Conservation (phyloP, 2,113 vertebrate species). For the Carollia perspicillata region DNA sequence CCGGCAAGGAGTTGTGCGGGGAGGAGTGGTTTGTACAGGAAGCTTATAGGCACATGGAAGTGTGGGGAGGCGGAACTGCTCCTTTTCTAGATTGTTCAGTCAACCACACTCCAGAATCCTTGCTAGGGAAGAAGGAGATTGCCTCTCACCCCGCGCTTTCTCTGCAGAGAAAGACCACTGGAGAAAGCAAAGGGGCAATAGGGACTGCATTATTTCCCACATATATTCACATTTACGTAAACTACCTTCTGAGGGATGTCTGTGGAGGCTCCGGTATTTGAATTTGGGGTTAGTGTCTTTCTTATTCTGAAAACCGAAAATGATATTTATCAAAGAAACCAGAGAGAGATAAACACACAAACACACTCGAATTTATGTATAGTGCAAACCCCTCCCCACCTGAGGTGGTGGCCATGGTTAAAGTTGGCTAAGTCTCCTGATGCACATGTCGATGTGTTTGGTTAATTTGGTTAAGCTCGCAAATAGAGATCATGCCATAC, state of each 20-base stretch:
- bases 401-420: background rate
- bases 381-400: background rate
- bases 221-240: background rate
- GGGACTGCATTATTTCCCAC: background rate
- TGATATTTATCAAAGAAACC: background rate
- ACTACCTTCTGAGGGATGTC: background rate
- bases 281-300: background rate
- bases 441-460: background rate
- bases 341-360: background rate
- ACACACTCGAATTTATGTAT: background rate
- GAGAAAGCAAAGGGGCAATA: background rate
- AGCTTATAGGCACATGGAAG: background rate
- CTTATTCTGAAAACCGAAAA: background rate
- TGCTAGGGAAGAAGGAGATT: background rate
- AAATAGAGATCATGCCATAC: background rate
- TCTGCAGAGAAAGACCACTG: background rate
- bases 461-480: background rate
- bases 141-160: background rate
- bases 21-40: background rate
- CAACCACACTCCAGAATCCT: background rate
- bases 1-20: background rate
- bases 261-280: background rate
- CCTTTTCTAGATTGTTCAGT: background rate
- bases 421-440: background rate
- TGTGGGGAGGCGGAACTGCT: background rate